Percentiles rank a stretch among this genome's conserved stretches.
These are phyloP conservation scores for Spea bombifrons DNA, from an alignment of 2,113 vertebrate genomes.

Conservation along the genomic window DNA sequence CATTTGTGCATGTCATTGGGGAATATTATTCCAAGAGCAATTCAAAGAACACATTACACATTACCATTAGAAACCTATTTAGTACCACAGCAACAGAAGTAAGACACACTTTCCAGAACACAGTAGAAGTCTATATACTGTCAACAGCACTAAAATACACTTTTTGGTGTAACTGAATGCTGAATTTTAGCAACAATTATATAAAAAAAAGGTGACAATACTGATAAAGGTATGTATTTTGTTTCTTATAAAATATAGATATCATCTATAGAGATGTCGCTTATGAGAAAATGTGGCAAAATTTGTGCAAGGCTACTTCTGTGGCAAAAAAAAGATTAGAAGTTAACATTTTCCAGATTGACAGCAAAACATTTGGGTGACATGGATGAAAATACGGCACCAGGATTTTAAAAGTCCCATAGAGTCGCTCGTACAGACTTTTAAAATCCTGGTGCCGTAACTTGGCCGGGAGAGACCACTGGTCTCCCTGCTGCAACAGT, in stretches of 20 bases:
- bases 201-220: neutral
- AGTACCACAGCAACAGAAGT: slow-evolving; percentile 17
- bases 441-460: too few relatives aligned
- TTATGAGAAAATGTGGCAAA: neutral
- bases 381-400: too few relatives aligned
- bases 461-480: too few relatives aligned
- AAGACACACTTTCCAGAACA: slow-evolving; percentile 10
- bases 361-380: too few relatives aligned
- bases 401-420: too few relatives aligned
- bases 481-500: too few relatives aligned
- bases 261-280: neutral
- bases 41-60: slow-evolving; percentile 28
- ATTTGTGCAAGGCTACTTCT: too few relatives aligned
- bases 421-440: too few relatives aligned
- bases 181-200: neutral
- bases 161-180: neutral
- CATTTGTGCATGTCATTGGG: slow-evolving; percentile 22
- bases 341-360: too few relatives aligned
- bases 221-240: neutral
- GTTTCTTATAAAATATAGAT: neutral
- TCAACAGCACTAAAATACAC: neutral
- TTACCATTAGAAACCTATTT: slow-evolving; percentile 29
- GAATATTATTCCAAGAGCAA: slow-evolving; percentile 40
- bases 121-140: neutral
- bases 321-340: too few relatives aligned